Base-by-base conservation (phyloP, 2,797 vertebrate species). In the Rhinogobio ventralis region DNA sequence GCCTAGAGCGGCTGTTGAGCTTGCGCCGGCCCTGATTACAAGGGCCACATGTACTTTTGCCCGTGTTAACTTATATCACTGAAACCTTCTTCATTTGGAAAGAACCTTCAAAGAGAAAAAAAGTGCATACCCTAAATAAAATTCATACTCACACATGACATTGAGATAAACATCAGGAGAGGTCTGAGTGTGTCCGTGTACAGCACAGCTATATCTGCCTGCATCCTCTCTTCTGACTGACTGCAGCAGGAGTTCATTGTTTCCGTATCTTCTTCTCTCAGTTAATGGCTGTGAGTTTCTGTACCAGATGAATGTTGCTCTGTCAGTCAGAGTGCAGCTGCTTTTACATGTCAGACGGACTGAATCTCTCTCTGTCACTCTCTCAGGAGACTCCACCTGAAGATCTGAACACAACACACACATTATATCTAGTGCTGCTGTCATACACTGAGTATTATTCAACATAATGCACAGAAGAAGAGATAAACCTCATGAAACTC, bases 271-370 rank as follows among this genome's bases (percentile, higher is more conserved):
- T 42, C 39, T 10, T 42, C 39, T 42, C 33, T 30, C 39, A 60
- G 28, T 36, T 46, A 82, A 75, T 53, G 0, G 5, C 46, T 23
- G 13, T 42, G 23, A 39, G 75, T 88, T 77, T 81, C 30, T 79
- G 74, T 45, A 85, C 87, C 87, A 88, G 86, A 64, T 79, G 87
- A 87, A 88, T 46, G 45, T 60, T 73, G 86, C 42, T 8, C 19
- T 51, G 71, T 80, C 77, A 71, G 55, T 83, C 84, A 87, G 79
- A 68, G 3, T 49, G 36, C 89, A 89, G 85, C 62, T 81, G 79
- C 82, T 90, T 73, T 64, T 86, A 82, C 89, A 90, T 30, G 51
- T 87, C 15, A 90, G 79, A 81, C 13, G 45, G 23, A 86, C 85
- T n/a, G 5, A 5, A 76, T 83, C 55, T 85, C 79, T 77, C 53